Evolutionary conservation across 1,140 invertebrate species (phyloP).

Genomic region (Akabosia matsudoensis): DNA sequence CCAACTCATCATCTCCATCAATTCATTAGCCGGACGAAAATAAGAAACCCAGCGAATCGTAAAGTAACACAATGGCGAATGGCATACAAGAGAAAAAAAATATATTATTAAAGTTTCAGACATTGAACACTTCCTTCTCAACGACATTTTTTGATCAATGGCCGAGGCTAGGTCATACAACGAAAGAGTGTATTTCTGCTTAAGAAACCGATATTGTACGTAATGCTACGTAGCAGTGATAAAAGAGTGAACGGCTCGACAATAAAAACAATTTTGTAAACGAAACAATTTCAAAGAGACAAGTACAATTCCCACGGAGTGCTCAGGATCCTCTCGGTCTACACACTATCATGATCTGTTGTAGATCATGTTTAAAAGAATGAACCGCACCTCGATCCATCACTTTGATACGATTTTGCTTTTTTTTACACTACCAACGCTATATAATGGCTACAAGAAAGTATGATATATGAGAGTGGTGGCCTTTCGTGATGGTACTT

Average conservation of each 20-base stretch:
- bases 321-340: neutral
- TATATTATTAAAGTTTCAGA: neutral
- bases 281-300: neutral
- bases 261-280: conserved; percentile 15
- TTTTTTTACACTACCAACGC: neutral
- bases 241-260: too few relatives aligned
- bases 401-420: conserved; percentile 4
- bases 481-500: too few relatives aligned
- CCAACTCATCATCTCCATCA: neutral
- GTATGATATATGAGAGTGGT: too few relatives aligned
- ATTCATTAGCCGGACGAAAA: neutral
- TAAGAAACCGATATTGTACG: neutral
- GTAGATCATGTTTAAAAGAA: conserved; percentile 12
- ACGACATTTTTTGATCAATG: neutral
- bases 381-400: conserved; percentile 22
- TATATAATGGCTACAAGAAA: neutral
- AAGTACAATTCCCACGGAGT: conserved; percentile 15
- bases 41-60: neutral
- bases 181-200: neutral
- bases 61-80: neutral
- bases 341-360: neutral
- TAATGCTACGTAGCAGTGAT: neutral
- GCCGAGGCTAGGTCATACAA: too few relatives aligned
- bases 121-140: neutral
- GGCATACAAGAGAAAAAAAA: neutral